Evolutionary conservation across 2,888 invertebrate species (phyloP).

Genomic region (Drosophila ustulata): DNA sequence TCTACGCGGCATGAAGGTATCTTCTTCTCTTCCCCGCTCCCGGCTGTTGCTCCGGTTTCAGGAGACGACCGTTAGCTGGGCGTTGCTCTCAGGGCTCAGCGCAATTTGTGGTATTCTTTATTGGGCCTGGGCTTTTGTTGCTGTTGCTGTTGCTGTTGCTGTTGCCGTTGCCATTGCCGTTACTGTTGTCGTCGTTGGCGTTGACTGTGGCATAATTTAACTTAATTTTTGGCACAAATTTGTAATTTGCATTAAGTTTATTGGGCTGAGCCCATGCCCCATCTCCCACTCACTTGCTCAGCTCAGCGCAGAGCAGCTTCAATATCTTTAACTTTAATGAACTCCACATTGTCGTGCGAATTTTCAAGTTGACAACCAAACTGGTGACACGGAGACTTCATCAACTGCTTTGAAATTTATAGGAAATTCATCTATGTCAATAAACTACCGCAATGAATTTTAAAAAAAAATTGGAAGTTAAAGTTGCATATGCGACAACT

Average conservation of each 20-base stretch:
- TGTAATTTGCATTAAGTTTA: conserved; percentile 81
- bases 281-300: neutral
- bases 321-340: conserved; percentile 43
- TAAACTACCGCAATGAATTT: conserved; percentile 4
- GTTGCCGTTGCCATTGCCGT: conserved; percentile 12
- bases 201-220: conserved; percentile 75
- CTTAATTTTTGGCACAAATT: conserved; percentile 76
- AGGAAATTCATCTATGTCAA: conserved; percentile 45
- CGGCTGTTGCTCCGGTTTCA: conserved; percentile 10
- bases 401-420: conserved; percentile 22
- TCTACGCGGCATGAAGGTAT: conserved; percentile 36
- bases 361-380: conserved; percentile 4
- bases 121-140: conserved; percentile 37
- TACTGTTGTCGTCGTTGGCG: conserved; percentile 18
- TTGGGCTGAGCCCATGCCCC: conserved; percentile 40
- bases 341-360: conserved; percentile 20
- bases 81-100: conserved; percentile 54
- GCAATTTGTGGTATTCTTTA: conserved; percentile 73
- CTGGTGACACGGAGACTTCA: conserved; percentile 3
- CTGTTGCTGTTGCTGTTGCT: conserved; percentile 20
- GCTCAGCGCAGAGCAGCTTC: conserved; percentile 9
- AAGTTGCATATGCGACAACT: conserved; percentile 72
- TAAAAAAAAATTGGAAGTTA: conserved; percentile 32
- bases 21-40: neutral
- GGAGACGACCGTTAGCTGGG: conserved; percentile 52